Conservation (phyloP, 2,888 invertebrate species). For the Leptura quadrifasciata region DNA sequence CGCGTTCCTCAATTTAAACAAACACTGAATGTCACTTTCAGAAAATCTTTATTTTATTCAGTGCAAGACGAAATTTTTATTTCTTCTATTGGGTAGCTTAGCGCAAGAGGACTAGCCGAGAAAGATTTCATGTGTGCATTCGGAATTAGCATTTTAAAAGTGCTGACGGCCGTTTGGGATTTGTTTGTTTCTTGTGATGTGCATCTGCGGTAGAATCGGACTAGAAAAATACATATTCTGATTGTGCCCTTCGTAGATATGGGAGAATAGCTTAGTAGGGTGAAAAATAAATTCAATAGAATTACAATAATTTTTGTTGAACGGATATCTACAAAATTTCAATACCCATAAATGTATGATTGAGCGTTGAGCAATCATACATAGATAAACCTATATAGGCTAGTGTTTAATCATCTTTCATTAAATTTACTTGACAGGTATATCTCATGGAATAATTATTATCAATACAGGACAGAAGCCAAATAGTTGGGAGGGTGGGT, state of each 20-base stretch:
- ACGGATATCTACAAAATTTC: background rate
- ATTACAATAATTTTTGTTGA: background rate
- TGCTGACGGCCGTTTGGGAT: slow-evolving; percentile 23
- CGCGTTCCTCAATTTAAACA: too few relatives aligned
- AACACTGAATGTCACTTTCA: too few relatives aligned
- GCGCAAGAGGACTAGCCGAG: background rate
- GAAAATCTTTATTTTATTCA: background rate
- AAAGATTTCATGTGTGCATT: slow-evolving; percentile 17
- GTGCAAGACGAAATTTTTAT: slow-evolving; percentile 6
- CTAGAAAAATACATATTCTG: slow-evolving; percentile 15
- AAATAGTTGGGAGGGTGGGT: too few relatives aligned
- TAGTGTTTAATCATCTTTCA: too few relatives aligned
- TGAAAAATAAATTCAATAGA: slow-evolving; percentile 7
- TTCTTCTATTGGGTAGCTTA: background rate
- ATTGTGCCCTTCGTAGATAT: background rate
- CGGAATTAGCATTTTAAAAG: slow-evolving; percentile 26
- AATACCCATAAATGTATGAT: background rate
- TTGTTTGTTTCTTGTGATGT: slow-evolving; percentile 15
- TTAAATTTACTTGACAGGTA: too few relatives aligned
- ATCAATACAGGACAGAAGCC: too few relatives aligned
- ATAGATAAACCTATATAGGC: too few relatives aligned
- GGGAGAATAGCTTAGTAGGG: slow-evolving; percentile 9
- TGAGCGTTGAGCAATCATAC: background rate
- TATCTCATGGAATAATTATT: too few relatives aligned
- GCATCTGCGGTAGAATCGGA: slow-evolving; percentile 15